Evolutionary conservation across 2,888 invertebrate genomes (phyloP), one percentile per base, ranked within the genome.

Genomic region (Agriopis marginaria): DNA sequence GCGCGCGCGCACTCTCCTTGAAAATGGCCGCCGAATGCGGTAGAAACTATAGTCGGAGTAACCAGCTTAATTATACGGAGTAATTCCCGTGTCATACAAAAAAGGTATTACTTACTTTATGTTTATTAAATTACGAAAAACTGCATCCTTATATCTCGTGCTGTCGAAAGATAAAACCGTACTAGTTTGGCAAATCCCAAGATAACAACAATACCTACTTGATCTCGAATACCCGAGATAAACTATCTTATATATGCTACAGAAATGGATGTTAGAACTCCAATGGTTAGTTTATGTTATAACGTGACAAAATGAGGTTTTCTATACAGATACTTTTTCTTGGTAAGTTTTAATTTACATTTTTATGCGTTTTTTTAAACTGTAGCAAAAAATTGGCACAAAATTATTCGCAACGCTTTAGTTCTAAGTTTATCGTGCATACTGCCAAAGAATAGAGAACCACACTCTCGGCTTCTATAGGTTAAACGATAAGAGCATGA

Each of bases 161-260:
- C 23, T 66, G 56, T 69, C 62, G 51, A 64, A 55, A 68, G 74
- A 79, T 78, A 76, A 76, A 66, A 40, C 7, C 12, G 47, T 39
- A 59, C 55, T 74, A 64, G 62, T 77, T 71, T 68, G 76, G 78
- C 73, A 79, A 78, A 78, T 76, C 75, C 78, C 73, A 55, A 79
- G 84, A 86, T 85, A 86, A 80, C 39, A 62, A 76, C 3, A 32
- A 32, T 32, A 32, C 32, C 32, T 75, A 73, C 73, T 75, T 80
- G 82, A 85, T 85, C 82, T 82, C 80, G 78, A 78, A 70, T 76
- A 70, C 62, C 65, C 64, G 23, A 80, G 88, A 88, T 88, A 86
- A 77, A 76, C 45, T 76, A 79, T 79, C 73, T 77, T 79, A 79
- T 76, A 72, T 70, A 70, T 63, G 59, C 69, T 68, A 65, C 61